Evolutionary conservation across 2,797 vertebrate genomes (phyloP).

Genomic region (Falco cherrug): DNA sequence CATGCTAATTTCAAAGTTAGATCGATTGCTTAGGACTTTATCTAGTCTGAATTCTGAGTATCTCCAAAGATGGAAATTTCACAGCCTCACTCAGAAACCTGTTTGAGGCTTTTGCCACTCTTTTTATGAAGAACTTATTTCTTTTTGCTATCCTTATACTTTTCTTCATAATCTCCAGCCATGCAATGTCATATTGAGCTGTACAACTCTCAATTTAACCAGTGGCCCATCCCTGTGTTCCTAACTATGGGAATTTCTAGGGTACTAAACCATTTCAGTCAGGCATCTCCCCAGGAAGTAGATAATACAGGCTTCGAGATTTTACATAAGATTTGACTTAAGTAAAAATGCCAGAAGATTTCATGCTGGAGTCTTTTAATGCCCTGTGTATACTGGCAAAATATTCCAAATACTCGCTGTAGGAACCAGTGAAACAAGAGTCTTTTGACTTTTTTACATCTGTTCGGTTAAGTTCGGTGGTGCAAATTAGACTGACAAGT

Average conservation of each 20-base stretch:
- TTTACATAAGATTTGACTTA: not conserved
- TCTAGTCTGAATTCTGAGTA: not conserved
- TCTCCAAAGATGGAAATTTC: not conserved
- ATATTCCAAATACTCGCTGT: not conserved
- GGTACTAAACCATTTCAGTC: not conserved
- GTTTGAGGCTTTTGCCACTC: not conserved
- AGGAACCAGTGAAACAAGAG: not conserved
- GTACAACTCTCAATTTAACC: not conserved
- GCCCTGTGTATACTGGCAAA: not conserved
- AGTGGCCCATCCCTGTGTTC: not conserved
- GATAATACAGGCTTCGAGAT: not conserved
- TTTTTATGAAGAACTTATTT: not conserved
- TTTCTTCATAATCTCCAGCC: not conserved
- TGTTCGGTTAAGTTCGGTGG: not conserved
- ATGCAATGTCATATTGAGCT: not conserved
- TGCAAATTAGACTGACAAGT: not conserved
- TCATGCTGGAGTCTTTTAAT: not conserved
- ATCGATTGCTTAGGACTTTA: not conserved
- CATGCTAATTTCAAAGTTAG: not conserved
- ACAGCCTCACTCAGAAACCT: not conserved
- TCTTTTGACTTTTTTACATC: not conserved
- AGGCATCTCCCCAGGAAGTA: not conserved
- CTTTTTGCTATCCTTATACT: not conserved
- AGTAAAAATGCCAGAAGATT: not conserved
- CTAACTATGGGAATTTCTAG: not conserved